A percentile compares a stretch with the other conserved stretches of the same genome.
These are phyloP conservation scores for Sogatella furcifera DNA, from an alignment of 1,140 invertebrate species.

Conservation along the genomic window DNA sequence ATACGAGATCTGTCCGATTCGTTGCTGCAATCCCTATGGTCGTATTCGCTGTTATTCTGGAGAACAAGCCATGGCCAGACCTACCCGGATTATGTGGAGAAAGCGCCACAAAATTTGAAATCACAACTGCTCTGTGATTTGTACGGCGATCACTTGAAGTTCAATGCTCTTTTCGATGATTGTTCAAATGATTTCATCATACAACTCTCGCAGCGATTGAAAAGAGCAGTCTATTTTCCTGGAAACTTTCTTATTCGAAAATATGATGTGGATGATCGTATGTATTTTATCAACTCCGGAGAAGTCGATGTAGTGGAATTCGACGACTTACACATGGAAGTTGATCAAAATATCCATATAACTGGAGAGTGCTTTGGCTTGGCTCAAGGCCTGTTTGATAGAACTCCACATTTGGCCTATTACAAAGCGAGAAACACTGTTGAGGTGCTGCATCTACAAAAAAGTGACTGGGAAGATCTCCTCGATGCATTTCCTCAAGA, in stretches of 20 bases:
- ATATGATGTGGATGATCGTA: neutral
- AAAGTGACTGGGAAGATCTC: neutral
- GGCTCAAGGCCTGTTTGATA: neutral
- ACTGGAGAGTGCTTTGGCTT: neutral
- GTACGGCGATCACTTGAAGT: neutral
- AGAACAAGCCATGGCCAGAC: neutral
- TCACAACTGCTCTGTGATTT: neutral
- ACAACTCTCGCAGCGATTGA: neutral
- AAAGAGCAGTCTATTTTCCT: neutral
- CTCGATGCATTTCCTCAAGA: neutral
- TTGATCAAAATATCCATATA: neutral
- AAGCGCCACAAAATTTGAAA: neutral
- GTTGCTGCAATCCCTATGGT: neutral
- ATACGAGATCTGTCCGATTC: neutral
- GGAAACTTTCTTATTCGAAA: neutral
- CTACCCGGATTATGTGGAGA: neutral
- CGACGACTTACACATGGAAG: neutral
- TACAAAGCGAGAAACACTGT: neutral
- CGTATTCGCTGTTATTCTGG: neutral
- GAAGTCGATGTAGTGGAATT: neutral
- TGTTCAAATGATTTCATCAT: neutral
- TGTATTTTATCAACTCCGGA: neutral
- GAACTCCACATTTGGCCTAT: neutral
- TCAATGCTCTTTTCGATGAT: neutral
- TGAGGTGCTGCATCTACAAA: neutral